Percentiles rank a stretch among this genome's conserved stretches.
Conservation (phyloP, 2,888 invertebrate species). For the Trachelus iudaicus region DNA sequence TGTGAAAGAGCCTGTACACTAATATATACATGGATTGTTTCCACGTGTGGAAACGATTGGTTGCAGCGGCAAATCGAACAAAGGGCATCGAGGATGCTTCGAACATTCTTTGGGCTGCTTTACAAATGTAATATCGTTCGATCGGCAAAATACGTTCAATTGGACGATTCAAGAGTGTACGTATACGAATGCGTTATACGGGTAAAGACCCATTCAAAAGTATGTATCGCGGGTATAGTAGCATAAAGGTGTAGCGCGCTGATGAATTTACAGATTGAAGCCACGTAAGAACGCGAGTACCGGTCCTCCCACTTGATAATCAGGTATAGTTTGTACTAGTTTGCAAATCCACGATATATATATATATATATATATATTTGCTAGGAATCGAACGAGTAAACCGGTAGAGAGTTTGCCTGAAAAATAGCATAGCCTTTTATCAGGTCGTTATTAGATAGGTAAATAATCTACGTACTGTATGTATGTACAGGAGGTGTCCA, state of each 20-base stretch:
- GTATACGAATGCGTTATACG: not conserved
- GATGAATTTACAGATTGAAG: not conserved
- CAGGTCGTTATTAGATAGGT: not conserved
- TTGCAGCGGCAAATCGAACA: not conserved
- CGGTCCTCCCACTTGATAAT: constrained; percentile 37
- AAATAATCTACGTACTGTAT: not conserved
- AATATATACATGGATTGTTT: not conserved
- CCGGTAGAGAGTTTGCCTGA: not conserved
- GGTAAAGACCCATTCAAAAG: not conserved
- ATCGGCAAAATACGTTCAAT: not conserved
- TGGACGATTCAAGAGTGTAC: not conserved
- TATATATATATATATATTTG: no score
- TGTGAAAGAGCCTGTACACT: not conserved
- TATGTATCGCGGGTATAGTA: not conserved
- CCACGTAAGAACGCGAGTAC: constrained; percentile 6
- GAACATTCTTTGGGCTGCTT: not conserved
- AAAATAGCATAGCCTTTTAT: not conserved
- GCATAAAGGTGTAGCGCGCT: not conserved
- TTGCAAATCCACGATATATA: not conserved
- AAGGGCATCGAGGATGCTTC: not conserved
- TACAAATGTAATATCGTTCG: not conserved
- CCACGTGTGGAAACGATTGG: not conserved
- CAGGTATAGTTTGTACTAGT: not conserved
- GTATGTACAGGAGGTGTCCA: not conserved
- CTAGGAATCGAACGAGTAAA: not conserved